Evolutionary conservation across 2,888 invertebrate genomes (phyloP).

Genomic region (Rotaria magnacalcarata): DNA sequence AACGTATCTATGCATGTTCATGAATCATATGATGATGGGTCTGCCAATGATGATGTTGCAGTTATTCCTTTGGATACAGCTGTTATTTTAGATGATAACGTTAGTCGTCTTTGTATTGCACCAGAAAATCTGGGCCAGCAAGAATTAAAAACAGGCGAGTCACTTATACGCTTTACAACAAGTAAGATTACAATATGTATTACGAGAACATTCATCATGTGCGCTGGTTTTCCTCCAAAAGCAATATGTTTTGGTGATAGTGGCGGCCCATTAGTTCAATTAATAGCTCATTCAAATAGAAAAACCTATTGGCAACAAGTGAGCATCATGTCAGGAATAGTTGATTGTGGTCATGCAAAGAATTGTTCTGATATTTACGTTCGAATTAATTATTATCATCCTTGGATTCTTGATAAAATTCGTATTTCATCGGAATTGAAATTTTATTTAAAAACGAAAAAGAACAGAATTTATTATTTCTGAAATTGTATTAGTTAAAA

Average conservation of each 20-base stretch:
- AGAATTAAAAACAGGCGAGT: not conserved
- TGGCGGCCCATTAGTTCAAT: not conserved
- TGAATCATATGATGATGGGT: not conserved
- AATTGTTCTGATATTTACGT: not conserved
- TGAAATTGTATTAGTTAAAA: not conserved
- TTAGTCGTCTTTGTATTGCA: not conserved
- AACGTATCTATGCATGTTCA: not conserved
- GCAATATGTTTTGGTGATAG: conserved; percentile 15
- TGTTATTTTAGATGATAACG: not conserved
- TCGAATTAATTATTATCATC: not conserved
- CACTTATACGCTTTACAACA: not conserved
- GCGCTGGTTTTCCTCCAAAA: conserved; percentile 27
- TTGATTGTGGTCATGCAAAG: not conserved
- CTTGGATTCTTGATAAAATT: not conserved
- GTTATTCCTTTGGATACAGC: not conserved
- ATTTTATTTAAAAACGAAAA: too few species aligned
- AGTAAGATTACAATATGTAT: not conserved
- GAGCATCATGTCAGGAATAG: conserved; percentile 19
- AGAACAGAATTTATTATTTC: too few species aligned
- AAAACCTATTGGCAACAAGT: not conserved
- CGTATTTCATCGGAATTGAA: not conserved
- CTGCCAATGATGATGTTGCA: conserved; percentile 2
- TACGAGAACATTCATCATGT: not conserved
- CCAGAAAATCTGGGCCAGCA: not conserved
- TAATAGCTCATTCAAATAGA: not conserved